Evolutionary conservation across 2,888 invertebrate genomes (phyloP).

Genomic region (Cynaeus angustus): DNA sequence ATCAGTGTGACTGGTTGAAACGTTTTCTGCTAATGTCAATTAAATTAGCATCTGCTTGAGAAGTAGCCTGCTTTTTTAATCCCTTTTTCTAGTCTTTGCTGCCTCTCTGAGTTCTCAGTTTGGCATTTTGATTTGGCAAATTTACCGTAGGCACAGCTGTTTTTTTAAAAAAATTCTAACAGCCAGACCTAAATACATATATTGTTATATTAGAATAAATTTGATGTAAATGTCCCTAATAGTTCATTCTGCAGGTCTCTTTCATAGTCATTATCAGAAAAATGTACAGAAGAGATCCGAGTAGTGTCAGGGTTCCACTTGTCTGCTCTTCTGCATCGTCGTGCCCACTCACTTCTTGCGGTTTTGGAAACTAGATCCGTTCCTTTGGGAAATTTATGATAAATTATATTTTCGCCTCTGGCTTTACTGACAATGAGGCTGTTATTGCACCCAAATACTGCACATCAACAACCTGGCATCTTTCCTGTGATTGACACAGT

Average conservation of each 20-base stretch:
- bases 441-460: slow-evolving; percentile 25
- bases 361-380: slow-evolving; percentile 3
- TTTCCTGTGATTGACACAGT: too few relatives aligned
- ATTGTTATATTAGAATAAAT: too few relatives aligned
- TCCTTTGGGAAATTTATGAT: slow-evolving; percentile 15
- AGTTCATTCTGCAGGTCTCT: slow-evolving; percentile 45
- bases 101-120: too few relatives aligned
- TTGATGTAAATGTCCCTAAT: slow-evolving; percentile 14
- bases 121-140: too few relatives aligned
- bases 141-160: too few relatives aligned
- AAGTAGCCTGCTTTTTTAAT: too few relatives aligned
- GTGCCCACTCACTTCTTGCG: slow-evolving; percentile 35
- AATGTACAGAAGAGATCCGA: slow-evolving; percentile 44
- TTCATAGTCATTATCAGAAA: slow-evolving; percentile 40
- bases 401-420: neutral
- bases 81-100: too few relatives aligned
- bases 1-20: too few relatives aligned
- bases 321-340: slow-evolving; percentile 30
- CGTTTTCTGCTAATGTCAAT: too few relatives aligned
- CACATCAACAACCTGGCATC: slow-evolving; percentile 12
- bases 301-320: slow-evolving; percentile 39
- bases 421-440: slow-evolving; percentile 1
- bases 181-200: too few relatives aligned
- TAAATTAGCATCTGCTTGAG: too few relatives aligned
- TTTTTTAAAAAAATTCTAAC: too few relatives aligned